A percentile compares a stretch with the other conserved stretches of the same genome.
These are phyloP conservation scores for Erinaceus europaeus DNA, from an alignment of 2,113 vertebrate genomes.

Conservation along the genomic window DNA sequence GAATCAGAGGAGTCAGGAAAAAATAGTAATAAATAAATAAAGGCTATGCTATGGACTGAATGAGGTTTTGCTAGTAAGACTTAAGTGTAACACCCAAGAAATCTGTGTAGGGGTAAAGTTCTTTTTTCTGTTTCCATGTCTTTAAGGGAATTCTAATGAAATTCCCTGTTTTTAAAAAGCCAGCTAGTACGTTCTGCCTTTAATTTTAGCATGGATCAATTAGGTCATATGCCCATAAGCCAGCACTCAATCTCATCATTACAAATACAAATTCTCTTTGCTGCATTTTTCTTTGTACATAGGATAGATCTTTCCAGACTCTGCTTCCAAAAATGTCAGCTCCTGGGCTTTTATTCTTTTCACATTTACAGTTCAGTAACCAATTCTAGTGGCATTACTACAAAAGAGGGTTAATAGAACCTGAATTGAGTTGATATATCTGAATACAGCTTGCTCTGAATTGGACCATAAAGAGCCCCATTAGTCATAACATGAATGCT, in stretches of 20 bases:
- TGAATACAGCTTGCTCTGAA: not conserved
- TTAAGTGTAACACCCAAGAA: not conserved
- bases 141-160: constrained; percentile 29
- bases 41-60: not conserved
- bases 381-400: not conserved
- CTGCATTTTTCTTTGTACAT: constrained; percentile 39
- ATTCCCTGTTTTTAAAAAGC: not conserved
- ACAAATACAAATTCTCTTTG: not conserved
- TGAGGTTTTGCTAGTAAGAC: not conserved
- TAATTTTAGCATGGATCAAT: constrained; percentile 14
- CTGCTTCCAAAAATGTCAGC: constrained; percentile 20
- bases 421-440: not conserved
- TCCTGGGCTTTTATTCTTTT: constrained; percentile 35
- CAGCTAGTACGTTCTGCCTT: constrained; percentile 25
- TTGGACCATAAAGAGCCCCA: not conserved
- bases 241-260: not conserved
- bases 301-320: constrained; percentile 10
- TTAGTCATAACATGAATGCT: not conserved
- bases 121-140: constrained; percentile 3
- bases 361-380: not conserved
- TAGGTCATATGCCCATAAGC: not conserved
- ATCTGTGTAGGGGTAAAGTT: not conserved
- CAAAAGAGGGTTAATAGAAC: constrained; percentile 15
- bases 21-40: not conserved
- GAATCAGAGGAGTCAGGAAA: not conserved